Evolutionary conservation across 2,888 invertebrate species (phyloP).

Genomic region (Linnaemya tessellans): DNA sequence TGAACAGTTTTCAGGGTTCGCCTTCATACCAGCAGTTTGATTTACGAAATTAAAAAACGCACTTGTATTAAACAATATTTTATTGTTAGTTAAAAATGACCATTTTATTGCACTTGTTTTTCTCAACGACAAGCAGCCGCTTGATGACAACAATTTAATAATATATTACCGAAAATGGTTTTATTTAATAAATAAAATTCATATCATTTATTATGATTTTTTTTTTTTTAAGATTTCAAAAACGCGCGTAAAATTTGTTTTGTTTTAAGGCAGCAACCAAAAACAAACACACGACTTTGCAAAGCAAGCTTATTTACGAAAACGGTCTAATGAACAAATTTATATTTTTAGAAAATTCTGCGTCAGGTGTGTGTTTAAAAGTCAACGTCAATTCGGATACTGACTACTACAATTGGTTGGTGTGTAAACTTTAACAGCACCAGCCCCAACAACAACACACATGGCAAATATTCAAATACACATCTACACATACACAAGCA

Average conservation of each 20-base stretch:
- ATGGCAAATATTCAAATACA: constrained; percentile 28
- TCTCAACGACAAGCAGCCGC: neutral
- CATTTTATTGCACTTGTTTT: constrained; percentile 28
- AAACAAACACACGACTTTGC: neutral
- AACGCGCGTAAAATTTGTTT: constrained; percentile 37
- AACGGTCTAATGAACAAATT: neutral
- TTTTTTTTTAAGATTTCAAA: neutral
- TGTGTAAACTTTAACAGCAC: constrained; percentile 56
- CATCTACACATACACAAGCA: neutral
- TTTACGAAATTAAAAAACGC: neutral
- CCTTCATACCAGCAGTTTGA: neutral
- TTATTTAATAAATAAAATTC: constrained; percentile 32
- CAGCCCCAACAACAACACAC: constrained; percentile 30
- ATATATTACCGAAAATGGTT: constrained; percentile 55
- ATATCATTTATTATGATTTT: constrained; percentile 22
- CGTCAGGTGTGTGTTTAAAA: constrained; percentile 43
- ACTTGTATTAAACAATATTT: constrained; percentile 26
- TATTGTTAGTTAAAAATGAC: constrained; percentile 50
- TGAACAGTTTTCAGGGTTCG: neutral
- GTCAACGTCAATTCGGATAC: constrained; percentile 55
- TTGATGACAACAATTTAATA: constrained; percentile 40
- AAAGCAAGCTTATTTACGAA: constrained; percentile 26
- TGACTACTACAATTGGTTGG: constrained; percentile 50
- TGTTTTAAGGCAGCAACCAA: neutral
- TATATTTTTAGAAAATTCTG: constrained; percentile 1